Base-by-base conservation (phyloP, 2,113 vertebrate genomes). In the Passerina amoena region DNA sequence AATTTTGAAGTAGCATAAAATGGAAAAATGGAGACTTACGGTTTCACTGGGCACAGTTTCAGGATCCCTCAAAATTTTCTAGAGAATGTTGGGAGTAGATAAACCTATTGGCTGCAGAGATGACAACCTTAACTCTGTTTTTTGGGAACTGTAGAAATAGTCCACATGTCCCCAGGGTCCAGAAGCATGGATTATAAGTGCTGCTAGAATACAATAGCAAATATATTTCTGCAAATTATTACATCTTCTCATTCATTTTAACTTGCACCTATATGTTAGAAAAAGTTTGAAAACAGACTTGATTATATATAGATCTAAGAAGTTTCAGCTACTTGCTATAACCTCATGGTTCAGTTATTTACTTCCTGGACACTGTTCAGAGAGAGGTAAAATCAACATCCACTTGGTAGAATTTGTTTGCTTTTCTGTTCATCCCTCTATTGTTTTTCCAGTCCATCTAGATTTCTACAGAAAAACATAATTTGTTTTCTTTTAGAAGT, bases 361-460 rank as follows among this genome's bases (percentile, higher is more conserved):
- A 76, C 85, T 87, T 91, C 23, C 63, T 94, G 78, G 78, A 72
- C 45, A 23, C 30, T 69, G 53, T 91, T 92, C 84, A 86, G 66
- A 88, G 33, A 70, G 82, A 94, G 45, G 33, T 70, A 93, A 92
- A 94, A 90, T 85, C 84, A 95, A 88, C 82, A 91, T 88, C 47
- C 68, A 75, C 63, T 86, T 92, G 14, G 16, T 54, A 45, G 85
- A 90, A 91, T 90, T 91, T 83, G 57, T 94, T 96, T 92, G 75
- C 54, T 92, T 96, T 96, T 88, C 87, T 95, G 84, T 86, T 96
- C 75, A 96, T 91, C 84, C 45, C 35, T 72, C 59, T 3, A 31
- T 66, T 90, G 78, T 88, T 95, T 94, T 80, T 76, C 70, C 30
- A 92, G 47, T 75, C 51, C 59, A 91, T 80, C 82, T 90, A 50